Percentiles rank a stretch among this genome's conserved stretches.
Conservation (phyloP, 2,113 vertebrate species). For the Cyprinodon brontotheroides region DNA sequence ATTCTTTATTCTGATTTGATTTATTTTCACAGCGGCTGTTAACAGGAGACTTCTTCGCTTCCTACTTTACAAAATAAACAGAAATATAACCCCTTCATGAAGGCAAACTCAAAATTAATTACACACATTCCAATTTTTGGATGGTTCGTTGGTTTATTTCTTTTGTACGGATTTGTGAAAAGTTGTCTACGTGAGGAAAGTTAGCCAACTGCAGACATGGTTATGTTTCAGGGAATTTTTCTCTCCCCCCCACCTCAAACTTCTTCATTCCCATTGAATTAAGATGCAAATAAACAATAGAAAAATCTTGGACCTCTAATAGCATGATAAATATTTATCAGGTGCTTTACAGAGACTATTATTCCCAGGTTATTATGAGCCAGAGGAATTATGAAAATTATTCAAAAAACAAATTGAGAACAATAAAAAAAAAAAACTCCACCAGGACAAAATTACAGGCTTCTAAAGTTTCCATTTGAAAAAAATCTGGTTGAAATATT, state of each 20-base stretch:
- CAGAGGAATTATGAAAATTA: not conserved
- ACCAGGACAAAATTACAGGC: not conserved
- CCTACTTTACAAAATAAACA: too few species aligned
- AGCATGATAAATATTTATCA: not conserved
- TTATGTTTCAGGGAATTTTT: not conserved
- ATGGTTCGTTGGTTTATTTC: not conserved
- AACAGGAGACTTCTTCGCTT: too few species aligned
- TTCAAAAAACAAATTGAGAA: too few species aligned
- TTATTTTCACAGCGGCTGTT: too few species aligned
- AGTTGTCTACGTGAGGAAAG: not conserved
- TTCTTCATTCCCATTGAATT: not conserved
- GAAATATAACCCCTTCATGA: too few species aligned
- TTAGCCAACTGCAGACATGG: not conserved
- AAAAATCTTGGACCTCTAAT: not conserved
- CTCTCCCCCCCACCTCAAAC: not conserved
- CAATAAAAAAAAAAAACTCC: not conserved
- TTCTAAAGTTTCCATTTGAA: not conserved
- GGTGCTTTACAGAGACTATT: not conserved
- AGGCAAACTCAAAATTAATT: too few species aligned
- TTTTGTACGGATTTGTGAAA: not conserved
- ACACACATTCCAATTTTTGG: not conserved
- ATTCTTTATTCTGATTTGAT: too few species aligned
- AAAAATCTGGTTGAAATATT: not conserved
- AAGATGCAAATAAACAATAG: not conserved
- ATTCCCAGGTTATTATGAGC: not conserved